Conservation (phyloP, 2,113 vertebrate species). For the Trogon surrucura region DNA sequence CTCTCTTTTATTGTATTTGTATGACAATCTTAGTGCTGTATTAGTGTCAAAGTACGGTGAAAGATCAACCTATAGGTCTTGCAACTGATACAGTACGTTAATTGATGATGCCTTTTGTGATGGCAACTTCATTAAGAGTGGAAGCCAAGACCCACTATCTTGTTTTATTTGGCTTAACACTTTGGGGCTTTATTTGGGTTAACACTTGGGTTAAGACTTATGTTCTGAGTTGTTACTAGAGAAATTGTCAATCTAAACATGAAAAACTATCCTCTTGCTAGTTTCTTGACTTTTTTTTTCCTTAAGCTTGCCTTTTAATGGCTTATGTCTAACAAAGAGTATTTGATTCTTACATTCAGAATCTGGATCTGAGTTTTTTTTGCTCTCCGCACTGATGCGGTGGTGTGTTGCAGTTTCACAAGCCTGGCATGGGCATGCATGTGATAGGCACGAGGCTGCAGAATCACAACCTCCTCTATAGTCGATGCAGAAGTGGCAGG, state of each 20-base stretch:
- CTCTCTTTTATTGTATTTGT: neutral
- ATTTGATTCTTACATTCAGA: neutral
- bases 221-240: neutral
- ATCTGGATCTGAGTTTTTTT: neutral
- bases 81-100: neutral
- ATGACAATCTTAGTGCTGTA: neutral
- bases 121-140: neutral
- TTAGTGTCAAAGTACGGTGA: neutral
- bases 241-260: neutral
- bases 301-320: neutral
- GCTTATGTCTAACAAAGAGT: neutral
- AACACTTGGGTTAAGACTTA: neutral
- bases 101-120: neutral
- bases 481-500: neutral
- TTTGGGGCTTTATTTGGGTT: neutral
- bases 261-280: neutral
- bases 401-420: neutral
- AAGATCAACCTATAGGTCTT: neutral
- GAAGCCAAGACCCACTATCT: neutral
- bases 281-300: neutral
- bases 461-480: neutral
- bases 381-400: neutral
- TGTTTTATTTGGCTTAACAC: neutral
- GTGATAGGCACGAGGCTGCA: neutral
- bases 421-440: neutral